Base-by-base conservation (phyloP, 2,888 invertebrate species). In the Syrphus vitripennis region DNA sequence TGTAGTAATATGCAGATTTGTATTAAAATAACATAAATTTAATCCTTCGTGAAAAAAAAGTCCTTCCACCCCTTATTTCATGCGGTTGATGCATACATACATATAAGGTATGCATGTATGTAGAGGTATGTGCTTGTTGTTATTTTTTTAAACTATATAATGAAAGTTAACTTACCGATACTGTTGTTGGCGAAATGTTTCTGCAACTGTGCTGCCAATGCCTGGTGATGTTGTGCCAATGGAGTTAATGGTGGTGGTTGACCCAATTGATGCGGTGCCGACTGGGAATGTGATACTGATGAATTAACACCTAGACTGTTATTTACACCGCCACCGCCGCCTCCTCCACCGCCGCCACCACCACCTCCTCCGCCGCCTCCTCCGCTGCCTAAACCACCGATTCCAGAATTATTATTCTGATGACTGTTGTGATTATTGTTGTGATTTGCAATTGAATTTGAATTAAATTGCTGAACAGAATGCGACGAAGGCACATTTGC, bases 151-250 rank as follows among this genome's bases (percentile, higher is more conserved):
- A 37, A 59, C 19, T 7, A n/a, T 29, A 29, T 29, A 29, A 12
- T 29, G 26, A n/a, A 29, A 2, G 1, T 24, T 7, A 26, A 91
- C 92, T 92, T 87, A 92, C 92, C 92, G 89, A 91, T 92, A 91
- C 92, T 92, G 90, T 90, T 92, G 91, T 91, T 92, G 90, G 91
- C 92, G 89, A 94, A 94, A 89, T 94, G 94, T 90, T 94, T 94
- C 90, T 94, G 94, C 89, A 94, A 93, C 88, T 93, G 94, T 93
- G 94, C 93, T 90, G 94, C 94, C 90, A 94, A 93, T 88, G 94
- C 94, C 80, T 94, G 93, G 92, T 95, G 95, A 89, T 94, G 94
- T 90, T 95, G 94, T 83, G 94, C 92, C 87, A 94, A 93, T 55
- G 93, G 92, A 70, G 92, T 92, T 82, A 91, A 87, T 67, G 92